These are phyloP conservation scores for Diogma glabrata DNA, from an alignment of 2,888 invertebrate genomes.

Conservation along the genomic window DNA sequence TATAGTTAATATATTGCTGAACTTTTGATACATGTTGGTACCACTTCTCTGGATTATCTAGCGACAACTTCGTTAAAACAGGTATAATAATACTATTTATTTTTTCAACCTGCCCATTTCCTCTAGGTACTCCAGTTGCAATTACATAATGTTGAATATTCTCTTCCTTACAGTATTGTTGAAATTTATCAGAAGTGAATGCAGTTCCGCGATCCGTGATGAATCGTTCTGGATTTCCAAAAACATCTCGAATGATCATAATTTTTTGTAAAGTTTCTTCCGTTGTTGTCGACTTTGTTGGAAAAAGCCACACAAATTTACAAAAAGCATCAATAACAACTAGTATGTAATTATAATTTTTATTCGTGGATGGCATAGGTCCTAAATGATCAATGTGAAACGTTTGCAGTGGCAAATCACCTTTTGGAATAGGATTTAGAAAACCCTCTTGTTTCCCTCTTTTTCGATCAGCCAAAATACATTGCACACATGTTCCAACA, in stretches of 20 bases:
- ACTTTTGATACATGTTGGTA: no score
- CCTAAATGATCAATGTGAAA: constrained; percentile 29
- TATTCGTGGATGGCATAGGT: constrained; percentile 23
- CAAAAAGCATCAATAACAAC: constrained; percentile 27
- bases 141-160: constrained; percentile 24
- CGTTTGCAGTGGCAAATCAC: constrained; percentile 23
- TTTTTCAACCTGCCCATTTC: constrained; percentile 30
- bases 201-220: constrained; percentile 28
- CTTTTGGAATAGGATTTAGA: constrained; percentile 26
- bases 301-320: constrained; percentile 28
- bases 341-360: constrained; percentile 26
- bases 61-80: no score
- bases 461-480: constrained; percentile 20
- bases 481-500: constrained; percentile 12
- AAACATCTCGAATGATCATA: constrained; percentile 22
- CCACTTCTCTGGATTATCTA: no score
- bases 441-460: constrained; percentile 26
- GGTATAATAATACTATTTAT: constrained; percentile 25
- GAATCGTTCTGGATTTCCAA: constrained; percentile 28
- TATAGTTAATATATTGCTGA: no score
- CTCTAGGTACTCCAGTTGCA: constrained; percentile 25
- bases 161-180: constrained; percentile 26
- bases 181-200: constrained; percentile 28
- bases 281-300: constrained; percentile 22
- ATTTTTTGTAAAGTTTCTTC: constrained; percentile 26